These are phyloP conservation scores for Diacarnus erythraeanus DNA, from an alignment of 37 sponge, comb jelly and placozoan genomes.

Conservation along the genomic window DNA sequence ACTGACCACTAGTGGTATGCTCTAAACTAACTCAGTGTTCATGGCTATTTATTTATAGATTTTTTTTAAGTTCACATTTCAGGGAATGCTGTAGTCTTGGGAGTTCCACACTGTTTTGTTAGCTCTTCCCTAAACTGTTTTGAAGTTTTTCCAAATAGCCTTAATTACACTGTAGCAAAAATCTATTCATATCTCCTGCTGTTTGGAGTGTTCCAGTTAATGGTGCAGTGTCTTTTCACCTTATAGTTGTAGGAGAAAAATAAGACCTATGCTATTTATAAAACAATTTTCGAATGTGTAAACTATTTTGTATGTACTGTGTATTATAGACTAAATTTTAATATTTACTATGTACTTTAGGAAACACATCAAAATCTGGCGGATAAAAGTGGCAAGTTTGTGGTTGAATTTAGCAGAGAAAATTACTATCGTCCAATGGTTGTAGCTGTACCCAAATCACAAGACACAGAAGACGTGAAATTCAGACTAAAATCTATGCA, in stretches of 20 bases:
- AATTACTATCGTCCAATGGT: constrained; percentile 66
- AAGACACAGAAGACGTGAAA: neutral
- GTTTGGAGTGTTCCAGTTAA: too few relatives aligned
- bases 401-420: constrained; percentile 80
- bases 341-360: constrained; percentile 16
- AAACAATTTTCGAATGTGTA: neutral
- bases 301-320: neutral
- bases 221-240: too few relatives aligned
- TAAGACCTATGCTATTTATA: too few relatives aligned
- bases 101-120: too few relatives aligned
- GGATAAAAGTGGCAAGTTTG: constrained; percentile 60
- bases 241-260: too few relatives aligned
- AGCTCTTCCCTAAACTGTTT: too few relatives aligned
- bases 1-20: neutral
- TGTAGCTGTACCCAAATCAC: constrained; percentile 65
- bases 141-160: too few relatives aligned
- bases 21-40: neutral
- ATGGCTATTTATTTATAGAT: neutral
- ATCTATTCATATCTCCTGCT: too few relatives aligned
- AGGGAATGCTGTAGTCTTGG: too few relatives aligned
- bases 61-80: too few relatives aligned
- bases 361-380: constrained; percentile 77
- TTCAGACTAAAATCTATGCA: neutral
- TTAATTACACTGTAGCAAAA: too few relatives aligned
- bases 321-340: neutral